Conservation (phyloP, 1,140 invertebrate species). For the Contarinia nasturtii region DNA sequence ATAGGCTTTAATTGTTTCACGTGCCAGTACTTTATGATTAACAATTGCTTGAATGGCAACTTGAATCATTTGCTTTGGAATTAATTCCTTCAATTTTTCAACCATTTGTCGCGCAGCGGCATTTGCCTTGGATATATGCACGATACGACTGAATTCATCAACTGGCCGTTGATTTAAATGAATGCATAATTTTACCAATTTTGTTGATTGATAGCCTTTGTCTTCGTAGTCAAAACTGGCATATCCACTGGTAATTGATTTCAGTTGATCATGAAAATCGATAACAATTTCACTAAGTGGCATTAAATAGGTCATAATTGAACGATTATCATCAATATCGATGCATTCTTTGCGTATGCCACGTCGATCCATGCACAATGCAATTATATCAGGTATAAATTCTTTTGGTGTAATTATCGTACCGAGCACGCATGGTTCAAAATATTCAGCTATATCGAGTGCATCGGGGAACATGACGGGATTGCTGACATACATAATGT, state of each 20-base stretch:
- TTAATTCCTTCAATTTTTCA: conserved; percentile 62
- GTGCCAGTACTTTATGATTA: conserved; percentile 61
- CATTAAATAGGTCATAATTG: conserved; percentile 65
- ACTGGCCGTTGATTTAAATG: conserved; percentile 62
- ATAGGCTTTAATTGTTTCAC: conserved; percentile 72
- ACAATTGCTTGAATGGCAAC: conserved; percentile 78
- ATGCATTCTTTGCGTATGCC: conserved; percentile 52
- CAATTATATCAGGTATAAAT: conserved; percentile 48
- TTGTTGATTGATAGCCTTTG: conserved; percentile 48
- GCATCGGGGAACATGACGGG: conserved; percentile 57
- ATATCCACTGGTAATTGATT: conserved; percentile 79
- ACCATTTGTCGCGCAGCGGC: conserved; percentile 51
- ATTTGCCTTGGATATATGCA: conserved; percentile 48
- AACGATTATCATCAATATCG: conserved; percentile 62
- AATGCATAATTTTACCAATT: conserved; percentile 46
- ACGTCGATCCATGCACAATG: conserved; percentile 55
- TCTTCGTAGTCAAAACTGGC: conserved; percentile 97
- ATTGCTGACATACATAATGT: conserved; percentile 60
- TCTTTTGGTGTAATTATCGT: conserved; percentile 76
- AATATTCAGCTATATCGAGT: conserved; percentile 47
- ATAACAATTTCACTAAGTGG: conserved; percentile 86
- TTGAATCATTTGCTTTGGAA: conserved; percentile 73
- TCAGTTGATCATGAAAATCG: conserved; percentile 88
- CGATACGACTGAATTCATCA: conserved; percentile 74
- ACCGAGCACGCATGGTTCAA: conserved; percentile 72